Percentiles rank a stretch among this genome's conserved stretches.
phyloP scores from a whole-genome alignment of 2,888 invertebrate species.

The Hesperia comma region DNA sequence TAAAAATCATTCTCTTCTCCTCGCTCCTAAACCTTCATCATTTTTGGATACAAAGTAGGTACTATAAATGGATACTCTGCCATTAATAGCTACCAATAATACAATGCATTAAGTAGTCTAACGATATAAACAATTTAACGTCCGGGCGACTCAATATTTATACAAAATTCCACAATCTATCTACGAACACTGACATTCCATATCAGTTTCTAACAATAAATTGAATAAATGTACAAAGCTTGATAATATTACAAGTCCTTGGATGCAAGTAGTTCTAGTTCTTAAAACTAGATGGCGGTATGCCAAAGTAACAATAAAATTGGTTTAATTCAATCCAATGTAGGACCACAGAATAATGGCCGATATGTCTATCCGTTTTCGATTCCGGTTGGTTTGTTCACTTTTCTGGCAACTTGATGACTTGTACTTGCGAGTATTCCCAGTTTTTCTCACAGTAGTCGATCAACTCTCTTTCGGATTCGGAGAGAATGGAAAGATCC shows the following conservation, averaged over 20 bases:
- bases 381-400: conserved; percentile 68
- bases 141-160: conserved; percentile 5
- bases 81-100: conserved; percentile 14
- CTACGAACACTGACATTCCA: conserved; percentile 10
- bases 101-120: conserved; percentile 18
- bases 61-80: conserved; percentile 13
- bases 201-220: conserved; percentile 20
- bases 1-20: not conserved
- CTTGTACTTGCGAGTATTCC: conserved; percentile 85
- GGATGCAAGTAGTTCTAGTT: conserved; percentile 39
- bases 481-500: conserved; percentile 80
- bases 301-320: conserved; percentile 57
- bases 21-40: conserved; percentile 15
- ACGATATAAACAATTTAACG: conserved; percentile 11
- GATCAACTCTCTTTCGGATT: conserved; percentile 85
- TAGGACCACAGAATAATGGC: conserved; percentile 23
- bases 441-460: conserved; percentile 87
- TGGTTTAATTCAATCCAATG: conserved; percentile 32
- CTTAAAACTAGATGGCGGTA: conserved; percentile 64
- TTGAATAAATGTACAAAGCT: conserved; percentile 14
- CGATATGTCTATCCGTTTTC: conserved; percentile 28
- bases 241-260: conserved; percentile 28
- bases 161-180: conserved; percentile 18
- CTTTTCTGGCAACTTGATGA: conserved; percentile 87
- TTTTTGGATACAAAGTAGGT: conserved; percentile 11